Base-by-base conservation (phyloP, 2,888 invertebrate genomes). In the Andrena camellia region DNA sequence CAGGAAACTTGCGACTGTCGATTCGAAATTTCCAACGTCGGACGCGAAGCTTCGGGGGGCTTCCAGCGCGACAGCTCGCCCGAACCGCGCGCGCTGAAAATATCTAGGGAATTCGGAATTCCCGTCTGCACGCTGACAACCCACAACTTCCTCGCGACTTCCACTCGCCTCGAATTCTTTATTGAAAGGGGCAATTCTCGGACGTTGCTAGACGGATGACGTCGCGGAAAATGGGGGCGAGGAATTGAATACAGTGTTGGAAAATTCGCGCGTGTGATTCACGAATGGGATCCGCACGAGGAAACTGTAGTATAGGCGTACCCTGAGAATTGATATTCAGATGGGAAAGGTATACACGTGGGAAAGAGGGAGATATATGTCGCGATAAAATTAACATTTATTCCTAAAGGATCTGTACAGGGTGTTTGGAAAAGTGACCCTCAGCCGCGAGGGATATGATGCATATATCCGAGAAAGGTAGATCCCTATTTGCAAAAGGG, bases 21-120 rank as follows among this genome's bases (percentile, higher is more conserved):
- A 79, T 64, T 42, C 62, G 70, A 78, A 80, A 80, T 80, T 79
- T 69, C 52, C 42, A 35, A 8, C 26, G 13, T n/a, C 4, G 13
- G 7, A 33, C 66, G 35, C 7, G 48, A 50, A 35, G 20, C 10
- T 42, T n/a, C 10, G 13, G 10, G 10, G 17, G 72, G 42, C 52
- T 74, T 54, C 29, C 50, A 54, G 67, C 60, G 78, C 66, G 67
- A 67, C 76, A 69, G 78, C 59, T 77, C 17, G 80, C 71, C 8
- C 31, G 62, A 48, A 54, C 20, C 60, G 70, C 64, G 63, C 33
- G 10, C 59, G 59, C 59, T 26, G 67, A 60, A 80, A 77, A 87
- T 76, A 80, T 84, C 81, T 57, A 23, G 73, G 75, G 80, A 62
- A 73, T 67, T 75, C 84, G 79, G 72, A 86, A 80, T 85, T 86